phyloP scores from a whole-genome alignment of 2,797 vertebrate species.

The Scomberomorus guttatus region DNA sequence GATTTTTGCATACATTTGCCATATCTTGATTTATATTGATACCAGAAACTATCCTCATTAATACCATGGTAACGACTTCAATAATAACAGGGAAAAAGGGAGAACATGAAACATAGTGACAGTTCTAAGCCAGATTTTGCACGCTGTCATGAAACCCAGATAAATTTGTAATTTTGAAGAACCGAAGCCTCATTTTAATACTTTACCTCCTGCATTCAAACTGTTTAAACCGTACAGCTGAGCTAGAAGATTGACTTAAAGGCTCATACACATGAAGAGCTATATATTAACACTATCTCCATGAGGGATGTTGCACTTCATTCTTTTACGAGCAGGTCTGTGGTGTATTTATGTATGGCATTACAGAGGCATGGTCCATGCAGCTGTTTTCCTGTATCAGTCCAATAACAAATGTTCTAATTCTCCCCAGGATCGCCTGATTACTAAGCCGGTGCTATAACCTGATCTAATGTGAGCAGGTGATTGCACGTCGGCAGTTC shows the following conservation, averaged over 20 bases:
- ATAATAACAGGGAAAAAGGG: neutral
- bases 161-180: neutral
- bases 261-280: conserved; percentile 36
- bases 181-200: conserved; percentile 1
- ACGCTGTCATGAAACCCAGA: neutral
- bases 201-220: neutral
- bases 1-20: neutral
- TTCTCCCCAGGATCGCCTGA: conserved; percentile 42
- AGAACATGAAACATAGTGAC: neutral
- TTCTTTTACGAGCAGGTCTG: conserved; percentile 52
- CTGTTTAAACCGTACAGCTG: conserved; percentile 21
- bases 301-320: conserved; percentile 57
- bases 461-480: conserved; percentile 43
- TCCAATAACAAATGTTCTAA: conserved; percentile 64
- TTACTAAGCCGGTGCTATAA: conserved; percentile 35
- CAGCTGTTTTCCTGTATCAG: conserved; percentile 50
- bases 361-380: conserved; percentile 24
- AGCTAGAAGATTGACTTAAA: conserved; percentile 39
- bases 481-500: conserved; percentile 57
- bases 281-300: conserved; percentile 58
- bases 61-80: neutral
- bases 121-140: neutral
- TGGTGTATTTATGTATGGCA: conserved; percentile 54
- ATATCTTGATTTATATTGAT: neutral
- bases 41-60: neutral